Base-by-base conservation (phyloP, 37 sponge, comb jelly and placozoan species). In the Halisarca cf. caerulea region DNA sequence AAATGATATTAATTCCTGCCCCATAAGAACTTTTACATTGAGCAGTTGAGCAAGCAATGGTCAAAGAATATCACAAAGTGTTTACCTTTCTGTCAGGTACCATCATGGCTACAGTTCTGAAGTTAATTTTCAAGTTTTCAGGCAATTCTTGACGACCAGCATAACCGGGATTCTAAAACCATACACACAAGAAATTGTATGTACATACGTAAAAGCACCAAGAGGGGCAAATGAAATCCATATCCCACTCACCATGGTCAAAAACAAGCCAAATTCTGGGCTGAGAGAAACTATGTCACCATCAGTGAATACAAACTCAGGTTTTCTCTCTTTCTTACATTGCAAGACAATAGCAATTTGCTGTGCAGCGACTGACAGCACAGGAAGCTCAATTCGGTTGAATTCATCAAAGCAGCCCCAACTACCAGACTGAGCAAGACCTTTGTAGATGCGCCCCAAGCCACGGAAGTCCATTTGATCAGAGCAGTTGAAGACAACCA, bases 331-430 rank as follows among this genome's bases (percentile, higher is more conserved):
- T 82, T 98, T 98, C 83, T 92, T 98, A 79, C 99, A 96, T 41
- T 66, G 55, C 23, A 98, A 88, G 8, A 98, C 96, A 70, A 91
- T 85, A 58, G 96, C 96, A 89, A 98, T 96, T 87, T 98, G 99
- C 88, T 98, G 99, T 42, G 99, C 99, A 58, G 99, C 99, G 57
- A 98, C 99, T 37, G 99, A 98, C 59, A 98, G 85, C 33, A 98
- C 99, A 6, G 99, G 99, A 40, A 98, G 82, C 88, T 98, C 99
- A 58, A 98, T 95, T 8, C 99, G 89, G 85, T 98, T 98, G 95
- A 98, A 98, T 87, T 98, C 99, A 71, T 98, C 99, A 82, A 98
- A 98, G 83, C 99, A 96, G 44, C 99, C 99, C 99, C 99, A 98
- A 47, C 90, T 92, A 6, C 99, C 99, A 47, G 96, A 96, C 90